These are phyloP conservation scores for Oncorhynchus masou DNA, from an alignment of 2,113 vertebrate species.

Conservation along the genomic window DNA sequence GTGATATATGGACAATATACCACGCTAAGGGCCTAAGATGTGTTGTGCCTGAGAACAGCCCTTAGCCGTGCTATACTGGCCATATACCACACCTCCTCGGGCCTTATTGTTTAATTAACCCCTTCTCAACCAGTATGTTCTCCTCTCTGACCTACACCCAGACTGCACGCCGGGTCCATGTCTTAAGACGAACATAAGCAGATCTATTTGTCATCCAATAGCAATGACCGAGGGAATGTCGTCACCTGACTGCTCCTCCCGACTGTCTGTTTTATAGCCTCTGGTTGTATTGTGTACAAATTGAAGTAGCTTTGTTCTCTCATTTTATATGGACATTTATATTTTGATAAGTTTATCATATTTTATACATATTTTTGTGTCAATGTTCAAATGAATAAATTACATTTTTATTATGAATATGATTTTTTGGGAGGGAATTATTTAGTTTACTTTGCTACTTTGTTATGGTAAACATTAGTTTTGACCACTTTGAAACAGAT, in stretches of 20 bases:
- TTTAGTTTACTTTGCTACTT: slow-evolving; percentile 54
- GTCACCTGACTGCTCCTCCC: slow-evolving; percentile 70
- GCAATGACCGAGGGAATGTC: slow-evolving; percentile 74
- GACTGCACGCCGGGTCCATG: slow-evolving; percentile 86
- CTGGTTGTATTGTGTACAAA: slow-evolving; percentile 87
- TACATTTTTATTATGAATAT: slow-evolving; percentile 59
- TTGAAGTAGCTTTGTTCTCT: slow-evolving; percentile 81
- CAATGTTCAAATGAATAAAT: slow-evolving; percentile 42
- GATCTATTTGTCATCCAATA: slow-evolving; percentile 75
- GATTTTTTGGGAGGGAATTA: slow-evolving; percentile 70
- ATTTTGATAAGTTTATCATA: slow-evolving; percentile 72
- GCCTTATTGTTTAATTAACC: slow-evolving; percentile 55
- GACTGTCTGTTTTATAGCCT: slow-evolving; percentile 77
- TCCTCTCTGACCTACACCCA: slow-evolving; percentile 86
- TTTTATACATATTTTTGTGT: slow-evolving; percentile 47
- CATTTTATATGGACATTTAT: slow-evolving; percentile 72
- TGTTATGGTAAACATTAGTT: slow-evolving; percentile 78
- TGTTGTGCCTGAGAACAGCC: too few species aligned
- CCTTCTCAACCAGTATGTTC: slow-evolving; percentile 84
- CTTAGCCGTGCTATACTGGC: too few species aligned
- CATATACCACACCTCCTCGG: too few species aligned
- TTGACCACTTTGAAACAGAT: slow-evolving; percentile 27
- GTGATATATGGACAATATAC: too few species aligned
- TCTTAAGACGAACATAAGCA: slow-evolving; percentile 74
- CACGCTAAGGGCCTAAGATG: too few species aligned